phyloP scores from a whole-genome alignment of 2,888 invertebrate genomes.

The Entomobrya proxima region DNA sequence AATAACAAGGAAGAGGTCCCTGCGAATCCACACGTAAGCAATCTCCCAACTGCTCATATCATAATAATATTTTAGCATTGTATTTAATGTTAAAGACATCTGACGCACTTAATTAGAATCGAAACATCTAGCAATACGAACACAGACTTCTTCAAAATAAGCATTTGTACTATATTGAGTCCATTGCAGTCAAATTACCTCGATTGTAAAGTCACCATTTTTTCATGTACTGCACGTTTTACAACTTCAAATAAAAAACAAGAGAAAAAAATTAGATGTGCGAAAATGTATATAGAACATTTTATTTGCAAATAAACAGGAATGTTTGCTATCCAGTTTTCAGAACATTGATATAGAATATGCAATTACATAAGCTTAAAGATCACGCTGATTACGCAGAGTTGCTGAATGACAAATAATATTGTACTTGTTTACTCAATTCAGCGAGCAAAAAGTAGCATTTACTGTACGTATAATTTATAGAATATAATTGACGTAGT shows the following conservation, averaged over 20 bases:
- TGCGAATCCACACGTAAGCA: background rate
- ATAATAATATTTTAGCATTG: background rate
- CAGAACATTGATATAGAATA: conserved; percentile 4
- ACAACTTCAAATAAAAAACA: background rate
- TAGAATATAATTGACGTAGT: background rate
- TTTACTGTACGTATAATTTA: no score
- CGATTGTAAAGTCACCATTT: background rate
- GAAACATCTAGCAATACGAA: background rate
- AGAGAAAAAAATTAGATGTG: background rate
- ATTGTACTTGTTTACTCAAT: background rate
- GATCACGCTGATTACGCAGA: conserved; percentile 14
- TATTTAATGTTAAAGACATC: background rate
- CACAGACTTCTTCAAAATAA: background rate
- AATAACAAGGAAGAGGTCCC: conserved; percentile 35
- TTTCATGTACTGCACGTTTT: background rate
- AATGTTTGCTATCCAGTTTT: conserved; percentile 16
- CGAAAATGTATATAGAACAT: background rate
- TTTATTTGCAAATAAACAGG: background rate
- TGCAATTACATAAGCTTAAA: conserved; percentile 9
- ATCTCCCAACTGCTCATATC: background rate
- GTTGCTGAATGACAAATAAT: background rate
- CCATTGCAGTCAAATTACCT: background rate
- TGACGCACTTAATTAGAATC: background rate
- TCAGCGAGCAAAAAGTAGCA: background rate
- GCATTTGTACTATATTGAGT: background rate